These are phyloP conservation scores for Malthinus flaveolus DNA, from an alignment of 2,888 invertebrate species.

Conservation along the genomic window DNA sequence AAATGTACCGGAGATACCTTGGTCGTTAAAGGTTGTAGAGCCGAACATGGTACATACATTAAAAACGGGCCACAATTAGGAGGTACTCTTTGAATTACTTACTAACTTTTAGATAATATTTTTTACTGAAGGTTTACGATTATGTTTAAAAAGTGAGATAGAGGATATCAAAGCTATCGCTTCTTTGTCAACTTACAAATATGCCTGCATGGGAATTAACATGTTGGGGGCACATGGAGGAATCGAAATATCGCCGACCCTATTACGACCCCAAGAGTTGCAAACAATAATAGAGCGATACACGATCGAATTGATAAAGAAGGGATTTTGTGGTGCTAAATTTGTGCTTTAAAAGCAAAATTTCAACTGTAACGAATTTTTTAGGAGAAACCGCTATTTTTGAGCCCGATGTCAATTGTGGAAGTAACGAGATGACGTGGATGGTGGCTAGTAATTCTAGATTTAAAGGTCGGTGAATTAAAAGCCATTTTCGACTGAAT, in stretches of 20 bases:
- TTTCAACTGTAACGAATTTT: slow-evolving; percentile 5
- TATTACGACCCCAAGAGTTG: slow-evolving; percentile 43
- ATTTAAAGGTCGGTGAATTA: not conserved
- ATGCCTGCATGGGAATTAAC: slow-evolving; percentile 46
- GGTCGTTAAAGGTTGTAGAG: slow-evolving; percentile 47
- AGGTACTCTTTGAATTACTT: slow-evolving; percentile 33
- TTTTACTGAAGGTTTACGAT: slow-evolving; percentile 39
- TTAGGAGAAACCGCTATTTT: slow-evolving; percentile 42
- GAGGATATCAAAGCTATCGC: slow-evolving; percentile 49
- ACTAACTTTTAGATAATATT: not conserved
- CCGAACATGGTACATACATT: slow-evolving; percentile 43
- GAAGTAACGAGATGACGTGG: slow-evolving; percentile 44
- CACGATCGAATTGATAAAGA: slow-evolving; percentile 37
- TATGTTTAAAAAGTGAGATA: slow-evolving; percentile 42
- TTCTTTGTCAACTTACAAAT: slow-evolving; percentile 44
- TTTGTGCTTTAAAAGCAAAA: too few species aligned
- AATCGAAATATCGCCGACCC: slow-evolving; percentile 43
- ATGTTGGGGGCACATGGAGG: slow-evolving; percentile 48
- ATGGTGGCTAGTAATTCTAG: slow-evolving; percentile 28
- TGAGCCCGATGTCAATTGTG: slow-evolving; percentile 47
- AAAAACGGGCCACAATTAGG: slow-evolving; percentile 42
- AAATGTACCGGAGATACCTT: slow-evolving; percentile 42
- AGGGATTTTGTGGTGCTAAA: slow-evolving; percentile 33
- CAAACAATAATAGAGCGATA: slow-evolving; percentile 42
- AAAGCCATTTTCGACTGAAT: not conserved